A percentile compares a stretch with the other conserved stretches of the same genome.
phyloP scores from a whole-genome alignment of 2,797 vertebrate species.

The Zalophus californianus region DNA sequence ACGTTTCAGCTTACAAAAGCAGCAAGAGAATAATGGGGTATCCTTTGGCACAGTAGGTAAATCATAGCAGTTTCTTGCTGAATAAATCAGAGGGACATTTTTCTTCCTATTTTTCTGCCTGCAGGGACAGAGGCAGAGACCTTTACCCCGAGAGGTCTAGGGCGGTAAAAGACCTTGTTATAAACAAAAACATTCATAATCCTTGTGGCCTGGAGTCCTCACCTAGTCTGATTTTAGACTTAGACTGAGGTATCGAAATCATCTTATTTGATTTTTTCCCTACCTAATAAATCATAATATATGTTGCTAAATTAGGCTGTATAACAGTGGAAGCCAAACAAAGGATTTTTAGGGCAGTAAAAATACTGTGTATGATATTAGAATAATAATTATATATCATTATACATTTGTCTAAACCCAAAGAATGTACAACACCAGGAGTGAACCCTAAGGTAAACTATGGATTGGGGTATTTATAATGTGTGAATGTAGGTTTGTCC shows the following conservation, averaged over 20 bases:
- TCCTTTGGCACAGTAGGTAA: neutral
- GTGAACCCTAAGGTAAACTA: neutral
- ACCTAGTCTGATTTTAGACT: neutral
- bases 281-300: neutral
- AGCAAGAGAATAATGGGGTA: neutral
- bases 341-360: neutral
- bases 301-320: neutral
- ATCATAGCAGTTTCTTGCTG: neutral
- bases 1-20: neutral
- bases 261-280: neutral
- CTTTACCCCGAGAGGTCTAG: neutral
- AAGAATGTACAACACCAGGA: neutral
- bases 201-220: neutral
- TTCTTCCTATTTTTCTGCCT: neutral
- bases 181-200: neutral
- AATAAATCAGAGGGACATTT: constrained; percentile 40
- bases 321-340: neutral
- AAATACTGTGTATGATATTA: neutral
- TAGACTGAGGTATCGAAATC: neutral
- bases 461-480: neutral
- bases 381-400: neutral
- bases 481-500: neutral
- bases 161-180: neutral
- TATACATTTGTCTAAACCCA: neutral
- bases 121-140: neutral